A percentile compares a stretch with the other conserved stretches of the same genome.
phyloP scores from a whole-genome alignment of 2,888 invertebrate species.

The Agriopis aurantiaria region DNA sequence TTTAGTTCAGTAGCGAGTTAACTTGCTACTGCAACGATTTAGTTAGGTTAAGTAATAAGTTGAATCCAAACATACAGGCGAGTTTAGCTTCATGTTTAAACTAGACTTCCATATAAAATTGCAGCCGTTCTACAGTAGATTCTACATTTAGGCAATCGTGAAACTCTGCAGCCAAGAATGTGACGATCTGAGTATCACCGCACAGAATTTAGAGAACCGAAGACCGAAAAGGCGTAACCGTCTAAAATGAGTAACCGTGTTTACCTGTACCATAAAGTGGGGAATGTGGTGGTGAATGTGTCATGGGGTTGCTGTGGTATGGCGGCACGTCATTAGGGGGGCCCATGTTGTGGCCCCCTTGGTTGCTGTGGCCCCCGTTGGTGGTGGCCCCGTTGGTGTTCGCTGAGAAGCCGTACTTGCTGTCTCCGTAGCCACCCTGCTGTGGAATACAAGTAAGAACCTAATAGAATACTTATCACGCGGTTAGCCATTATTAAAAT shows the following conservation, averaged over 20 bases:
- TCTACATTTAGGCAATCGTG: too few species aligned
- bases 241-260: too few species aligned
- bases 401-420: slow-evolving; percentile 88
- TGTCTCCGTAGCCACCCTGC: slow-evolving; percentile 86
- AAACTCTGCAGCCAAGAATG: not conserved
- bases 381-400: slow-evolving; percentile 70
- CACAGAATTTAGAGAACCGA: not conserved
- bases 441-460: slow-evolving; percentile 45
- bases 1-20: too few species aligned
- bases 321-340: slow-evolving; percentile 71
- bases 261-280: slow-evolving; percentile 86
- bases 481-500: too few species aligned
- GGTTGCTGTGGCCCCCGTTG: slow-evolving; percentile 61
- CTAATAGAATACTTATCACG: not conserved
- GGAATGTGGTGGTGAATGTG: slow-evolving; percentile 81
- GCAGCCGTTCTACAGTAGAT: too few species aligned
- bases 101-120: too few species aligned
- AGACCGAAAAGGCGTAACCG: not conserved
- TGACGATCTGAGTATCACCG: not conserved
- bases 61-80: too few species aligned
- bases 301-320: slow-evolving; percentile 73
- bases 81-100: too few species aligned
- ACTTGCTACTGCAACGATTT: too few species aligned
- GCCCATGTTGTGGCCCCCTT: slow-evolving; percentile 60
- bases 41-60: too few species aligned